phyloP scores from a whole-genome alignment of 2,797 vertebrate genomes.

The Naso thynnoides region DNA sequence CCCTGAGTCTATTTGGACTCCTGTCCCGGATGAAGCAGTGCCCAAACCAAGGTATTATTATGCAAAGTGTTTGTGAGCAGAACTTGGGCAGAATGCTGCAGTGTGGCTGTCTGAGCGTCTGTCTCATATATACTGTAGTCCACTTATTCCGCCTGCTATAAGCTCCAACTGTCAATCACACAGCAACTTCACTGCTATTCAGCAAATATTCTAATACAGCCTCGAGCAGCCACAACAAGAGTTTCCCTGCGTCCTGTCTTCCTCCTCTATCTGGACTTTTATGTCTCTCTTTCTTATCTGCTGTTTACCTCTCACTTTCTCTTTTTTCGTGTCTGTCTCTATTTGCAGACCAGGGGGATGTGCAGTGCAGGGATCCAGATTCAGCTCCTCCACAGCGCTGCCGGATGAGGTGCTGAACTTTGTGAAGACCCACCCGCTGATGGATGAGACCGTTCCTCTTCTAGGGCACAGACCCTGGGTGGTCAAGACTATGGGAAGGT shows the following conservation, averaged over 20 bases:
- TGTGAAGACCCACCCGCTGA: conserved; percentile 95
- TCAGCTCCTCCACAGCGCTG: conserved; percentile 93
- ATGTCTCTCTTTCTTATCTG: conserved; percentile 1
- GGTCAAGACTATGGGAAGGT: conserved; percentile 94
- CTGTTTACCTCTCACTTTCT: conserved; percentile 4
- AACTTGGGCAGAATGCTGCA: conserved; percentile 56
- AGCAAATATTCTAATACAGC: conserved; percentile 61
- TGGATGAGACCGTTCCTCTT: conserved; percentile 95
- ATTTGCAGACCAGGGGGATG: conserved; percentile 92
- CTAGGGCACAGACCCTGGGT: conserved; percentile 94
- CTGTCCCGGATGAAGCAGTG: conserved; percentile 93
- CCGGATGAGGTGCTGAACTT: conserved; percentile 97
- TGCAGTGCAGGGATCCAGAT: conserved; percentile 90
- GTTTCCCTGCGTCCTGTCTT: conserved; percentile 36
- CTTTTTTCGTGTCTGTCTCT: conserved; percentile 11
- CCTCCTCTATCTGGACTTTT: conserved; percentile 21
- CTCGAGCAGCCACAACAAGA: conserved; percentile 32
- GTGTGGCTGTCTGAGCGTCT: conserved; percentile 53
- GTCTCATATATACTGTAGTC: conserved; percentile 43
- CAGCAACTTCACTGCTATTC: conserved; percentile 49
- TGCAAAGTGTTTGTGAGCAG: conserved; percentile 36
- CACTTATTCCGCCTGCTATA: conserved; percentile 37
- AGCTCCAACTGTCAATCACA: conserved; percentile 58
- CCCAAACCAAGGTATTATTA: conserved; percentile 92
- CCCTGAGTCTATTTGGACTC: conserved; percentile 96